These are phyloP conservation scores for Lepus oiostolus DNA, from an alignment of 2,797 vertebrate species.

Conservation along the genomic window DNA sequence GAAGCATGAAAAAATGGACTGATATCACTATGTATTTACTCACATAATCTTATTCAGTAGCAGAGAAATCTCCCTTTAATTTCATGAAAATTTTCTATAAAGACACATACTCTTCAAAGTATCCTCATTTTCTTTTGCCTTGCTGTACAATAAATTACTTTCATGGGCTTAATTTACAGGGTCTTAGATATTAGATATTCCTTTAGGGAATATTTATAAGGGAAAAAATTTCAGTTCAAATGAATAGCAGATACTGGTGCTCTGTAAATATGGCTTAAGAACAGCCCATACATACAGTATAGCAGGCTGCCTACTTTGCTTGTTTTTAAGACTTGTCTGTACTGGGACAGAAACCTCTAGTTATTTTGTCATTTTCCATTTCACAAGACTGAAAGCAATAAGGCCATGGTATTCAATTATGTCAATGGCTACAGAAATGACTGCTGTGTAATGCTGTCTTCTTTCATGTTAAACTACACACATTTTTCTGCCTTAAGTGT, in stretches of 20 bases:
- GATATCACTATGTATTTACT: neutral
- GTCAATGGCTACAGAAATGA: neutral
- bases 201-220: neutral
- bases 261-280: neutral
- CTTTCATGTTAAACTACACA: neutral
- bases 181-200: neutral
- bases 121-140: neutral
- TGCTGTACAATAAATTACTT: neutral
- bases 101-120: neutral
- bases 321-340: neutral
- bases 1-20: neutral
- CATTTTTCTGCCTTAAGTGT: neutral
- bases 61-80: neutral
- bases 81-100: neutral
- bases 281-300: accelerated
- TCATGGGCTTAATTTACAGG: neutral
- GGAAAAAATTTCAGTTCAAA: neutral
- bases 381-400: neutral
- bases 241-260: neutral
- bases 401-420: neutral
- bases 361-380: neutral
- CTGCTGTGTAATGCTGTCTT: neutral
- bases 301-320: neutral
- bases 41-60: neutral
- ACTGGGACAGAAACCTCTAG: neutral